Evolutionary conservation across 1,140 invertebrate genomes (phyloP).

Genomic region (Antheraea mylitta): DNA sequence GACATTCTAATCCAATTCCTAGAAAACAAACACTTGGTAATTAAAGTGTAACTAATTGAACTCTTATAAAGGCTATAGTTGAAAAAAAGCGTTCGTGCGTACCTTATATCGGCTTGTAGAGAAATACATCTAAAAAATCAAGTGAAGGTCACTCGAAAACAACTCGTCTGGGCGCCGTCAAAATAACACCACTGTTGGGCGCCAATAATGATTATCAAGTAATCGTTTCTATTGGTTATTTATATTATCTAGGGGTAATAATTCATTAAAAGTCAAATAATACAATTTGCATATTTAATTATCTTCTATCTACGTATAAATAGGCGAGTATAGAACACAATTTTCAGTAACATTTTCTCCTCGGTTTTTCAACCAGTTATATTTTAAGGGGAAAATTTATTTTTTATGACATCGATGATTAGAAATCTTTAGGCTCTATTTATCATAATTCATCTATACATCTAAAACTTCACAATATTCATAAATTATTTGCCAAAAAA

Average conservation of each 20-base stretch:
- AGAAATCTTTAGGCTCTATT: no score
- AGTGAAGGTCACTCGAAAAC: neutral
- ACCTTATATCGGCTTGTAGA: neutral
- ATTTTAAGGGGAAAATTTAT: no score
- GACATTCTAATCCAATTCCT: no score
- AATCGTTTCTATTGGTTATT: neutral
- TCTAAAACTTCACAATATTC: no score
- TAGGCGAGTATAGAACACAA: neutral
- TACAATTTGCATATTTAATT: neutral
- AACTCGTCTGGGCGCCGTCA: neutral
- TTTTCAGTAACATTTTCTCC: no score
- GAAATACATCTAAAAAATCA: slow-evolving; percentile 1
- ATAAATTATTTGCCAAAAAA: no score
- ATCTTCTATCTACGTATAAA: neutral
- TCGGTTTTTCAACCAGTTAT: no score
- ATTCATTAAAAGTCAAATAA: neutral
- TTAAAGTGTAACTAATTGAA: neutral
- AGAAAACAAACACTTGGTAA: no score
- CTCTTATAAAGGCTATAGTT: neutral
- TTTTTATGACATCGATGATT: no score
- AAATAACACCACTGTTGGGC: neutral
- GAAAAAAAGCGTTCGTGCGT: neutral
- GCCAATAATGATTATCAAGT: neutral
- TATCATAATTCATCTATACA: no score
- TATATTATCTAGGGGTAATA: neutral